Base-by-base conservation (phyloP, 1,140 invertebrate genomes). In the Lordiphosa stackelbergi region DNA sequence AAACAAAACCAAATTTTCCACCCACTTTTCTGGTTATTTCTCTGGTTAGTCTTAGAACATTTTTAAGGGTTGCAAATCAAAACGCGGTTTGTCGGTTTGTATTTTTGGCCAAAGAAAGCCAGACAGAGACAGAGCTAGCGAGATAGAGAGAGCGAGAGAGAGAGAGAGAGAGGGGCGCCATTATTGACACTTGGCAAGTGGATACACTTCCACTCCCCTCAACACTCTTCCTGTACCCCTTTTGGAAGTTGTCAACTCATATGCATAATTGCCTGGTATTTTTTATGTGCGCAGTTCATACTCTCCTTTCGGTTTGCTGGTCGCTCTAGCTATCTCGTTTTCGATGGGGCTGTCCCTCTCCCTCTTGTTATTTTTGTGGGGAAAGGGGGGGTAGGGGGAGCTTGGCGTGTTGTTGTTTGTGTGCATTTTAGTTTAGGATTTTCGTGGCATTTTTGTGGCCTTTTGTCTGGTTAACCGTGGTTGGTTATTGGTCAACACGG, bases 391-490 rank as follows among this genome's bases (percentile, higher is more conserved):
- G 11, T 31, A 42, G 28, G 40, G 31, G 63, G 54, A 49, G 47
- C 47, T 58, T 38, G 53, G 22, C 60, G 47, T 59, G 58, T 58
- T 62, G 57, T 56, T 77, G 73, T 73, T 73, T 84, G 78, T 78
- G 73, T 84, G 69, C 78, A 84, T 79, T 86, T 86, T 86, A 85
- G 85, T 86, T 86, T 85, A 79, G 79, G 73, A 86, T 86, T 86
- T 86, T 81, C 83, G 85, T 86, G 85, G 85, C 85, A 86, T 86
- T 86, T 86, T 86, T 86, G 85, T 86, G 85, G 85, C 85, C 85
- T 86, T 86, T 86, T 86, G 66, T 86, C 75, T 86, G 85, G 85
- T 86, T 86, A 86, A 86, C 85, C 85, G 73, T 86, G 69, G 78
- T 86, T 86, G 85, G 85, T 86, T 83, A 75, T 83, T 77, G 77